Base-by-base conservation (phyloP, 2,888 invertebrate species). In the Drosophila antonietae region DNA sequence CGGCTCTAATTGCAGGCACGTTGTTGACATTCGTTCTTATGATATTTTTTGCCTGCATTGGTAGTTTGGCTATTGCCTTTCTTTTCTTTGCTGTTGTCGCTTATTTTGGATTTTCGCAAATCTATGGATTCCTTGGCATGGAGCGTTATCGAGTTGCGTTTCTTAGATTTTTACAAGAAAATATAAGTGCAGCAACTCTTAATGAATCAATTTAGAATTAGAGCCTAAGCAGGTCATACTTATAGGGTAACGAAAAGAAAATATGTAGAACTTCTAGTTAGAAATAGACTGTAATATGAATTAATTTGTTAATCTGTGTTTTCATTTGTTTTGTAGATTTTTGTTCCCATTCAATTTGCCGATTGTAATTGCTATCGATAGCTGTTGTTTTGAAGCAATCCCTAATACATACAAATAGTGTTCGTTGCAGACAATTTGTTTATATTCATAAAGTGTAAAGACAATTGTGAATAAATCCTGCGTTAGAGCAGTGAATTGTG, bases 21-120 rank as follows among this genome's bases (percentile, higher is more conserved):
- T 73, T 93, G 0, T 75, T 93, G 1, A 91, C 93, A 0, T 80
- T 92, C n/a, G 79, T 92, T 1, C 80, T 92, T 14, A 88, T 92
- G 60, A 68, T 92, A 43, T 73, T 92, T 39, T 81, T 91, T 55
- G 92, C 90, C 9, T 91, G 91, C 33, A 68, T 93, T 9, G 90
- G 88, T n/a, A 88, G 90, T 3, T 70, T 91, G 20, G 63, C 81
- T 0, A 60, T 92, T 12, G 78, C 90, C 0, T 70, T 91, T 10
- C 31, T 91, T 3, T 80, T 92, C 37, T 72, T 91, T 28, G 81
- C 83, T 3, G 51, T 90, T 9, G 83, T 90, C 31, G 90, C 91
- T 1, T 92, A 92, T 61, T 91, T 92, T 72, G 92, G 93, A 4
- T 90, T 93, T 37, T 66, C 90, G 1, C 91, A 91, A 44, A 83